Percentiles rank a stretch among this genome's conserved stretches.
phyloP scores from a whole-genome alignment of 2,797 vertebrate species.

The Gadopsis marmoratus region DNA sequence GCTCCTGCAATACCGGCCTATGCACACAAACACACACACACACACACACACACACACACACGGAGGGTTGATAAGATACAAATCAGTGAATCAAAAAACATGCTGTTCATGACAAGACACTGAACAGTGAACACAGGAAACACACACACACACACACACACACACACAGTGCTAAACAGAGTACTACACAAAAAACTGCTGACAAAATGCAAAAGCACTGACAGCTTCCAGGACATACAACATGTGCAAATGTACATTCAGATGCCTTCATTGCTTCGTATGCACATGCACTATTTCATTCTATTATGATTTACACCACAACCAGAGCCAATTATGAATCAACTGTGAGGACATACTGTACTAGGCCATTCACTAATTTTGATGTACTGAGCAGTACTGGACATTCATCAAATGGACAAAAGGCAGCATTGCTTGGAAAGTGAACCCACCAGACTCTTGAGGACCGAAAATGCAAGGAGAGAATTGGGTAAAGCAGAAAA shows the following conservation, averaged over 20 bases:
- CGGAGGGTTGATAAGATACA: constrained; percentile 70
- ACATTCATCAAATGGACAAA: constrained; percentile 73
- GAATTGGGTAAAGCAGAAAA: constrained; percentile 79
- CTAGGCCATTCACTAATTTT: constrained; percentile 68
- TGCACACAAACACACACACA: constrained; percentile 76
- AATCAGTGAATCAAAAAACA: constrained; percentile 43
- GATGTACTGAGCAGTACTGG: constrained; percentile 60
- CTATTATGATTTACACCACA: constrained; percentile 76
- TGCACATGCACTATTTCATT: constrained; percentile 84
- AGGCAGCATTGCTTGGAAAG: constrained; percentile 77
- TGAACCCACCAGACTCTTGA: constrained; percentile 77
- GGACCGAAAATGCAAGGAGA: constrained; percentile 77
- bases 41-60: constrained; percentile 59
- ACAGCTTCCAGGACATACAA: constrained; percentile 77
- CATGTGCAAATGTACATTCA: constrained; percentile 84
- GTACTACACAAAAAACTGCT: constrained; percentile 70
- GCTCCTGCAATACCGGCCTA: constrained; percentile 99
- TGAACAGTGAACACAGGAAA: constrained; percentile 61
- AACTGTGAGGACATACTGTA: constrained; percentile 72
- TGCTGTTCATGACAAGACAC: constrained; percentile 62
- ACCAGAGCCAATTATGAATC: constrained; percentile 83
- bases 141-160: constrained; percentile 72
- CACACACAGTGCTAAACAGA: constrained; percentile 67
- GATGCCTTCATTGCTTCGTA: constrained; percentile 79
- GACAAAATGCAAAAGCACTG: constrained; percentile 85